A percentile compares a stretch with the other conserved stretches of the same genome.
These are phyloP conservation scores for Thunnus albacares DNA, from an alignment of 2,797 vertebrate genomes.

Conservation along the genomic window DNA sequence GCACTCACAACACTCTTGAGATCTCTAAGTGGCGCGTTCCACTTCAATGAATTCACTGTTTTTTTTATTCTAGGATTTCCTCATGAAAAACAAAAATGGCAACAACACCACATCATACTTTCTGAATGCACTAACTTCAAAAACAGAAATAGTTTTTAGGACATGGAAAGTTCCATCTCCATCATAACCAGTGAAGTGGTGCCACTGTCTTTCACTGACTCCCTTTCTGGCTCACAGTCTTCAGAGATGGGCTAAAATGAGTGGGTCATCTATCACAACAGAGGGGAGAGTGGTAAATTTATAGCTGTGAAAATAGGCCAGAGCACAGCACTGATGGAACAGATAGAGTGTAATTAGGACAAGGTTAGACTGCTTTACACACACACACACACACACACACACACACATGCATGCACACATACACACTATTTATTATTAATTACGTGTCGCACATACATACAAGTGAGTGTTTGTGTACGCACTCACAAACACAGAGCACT, in stretches of 20 bases:
- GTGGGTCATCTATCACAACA: conserved; percentile 84
- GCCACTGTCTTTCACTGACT: conserved; percentile 70
- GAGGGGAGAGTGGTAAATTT: conserved; percentile 81
- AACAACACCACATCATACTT: background rate
- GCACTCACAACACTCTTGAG: background rate
- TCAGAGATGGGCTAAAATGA: conserved; percentile 84
- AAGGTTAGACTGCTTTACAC: conserved; percentile 81
- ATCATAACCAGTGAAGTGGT: conserved; percentile 50
- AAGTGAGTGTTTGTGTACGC: conserved; percentile 9
- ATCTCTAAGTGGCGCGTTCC: conserved; percentile 7
- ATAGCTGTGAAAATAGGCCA: conserved; percentile 85
- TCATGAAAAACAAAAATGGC: conserved; percentile 3
- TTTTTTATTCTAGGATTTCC: conserved; percentile 7
- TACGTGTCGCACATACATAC: conserved; percentile 33
- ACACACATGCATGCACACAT: conserved; percentile 12
- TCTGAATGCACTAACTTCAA: conserved; percentile 16
- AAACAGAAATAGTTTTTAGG: conserved; percentile 55
- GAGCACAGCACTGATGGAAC: conserved; percentile 77
- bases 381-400: conserved; percentile 3
- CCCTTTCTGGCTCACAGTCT: conserved; percentile 78
- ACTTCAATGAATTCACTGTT: conserved; percentile 11
- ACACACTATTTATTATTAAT: conserved; percentile 52
- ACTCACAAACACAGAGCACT: conserved; percentile 9
- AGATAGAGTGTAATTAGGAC: conserved; percentile 85
- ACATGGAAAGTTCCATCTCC: conserved; percentile 61